Base-by-base conservation (phyloP, 2,113 vertebrate species). In the Cephalopholis sonnerati region DNA sequence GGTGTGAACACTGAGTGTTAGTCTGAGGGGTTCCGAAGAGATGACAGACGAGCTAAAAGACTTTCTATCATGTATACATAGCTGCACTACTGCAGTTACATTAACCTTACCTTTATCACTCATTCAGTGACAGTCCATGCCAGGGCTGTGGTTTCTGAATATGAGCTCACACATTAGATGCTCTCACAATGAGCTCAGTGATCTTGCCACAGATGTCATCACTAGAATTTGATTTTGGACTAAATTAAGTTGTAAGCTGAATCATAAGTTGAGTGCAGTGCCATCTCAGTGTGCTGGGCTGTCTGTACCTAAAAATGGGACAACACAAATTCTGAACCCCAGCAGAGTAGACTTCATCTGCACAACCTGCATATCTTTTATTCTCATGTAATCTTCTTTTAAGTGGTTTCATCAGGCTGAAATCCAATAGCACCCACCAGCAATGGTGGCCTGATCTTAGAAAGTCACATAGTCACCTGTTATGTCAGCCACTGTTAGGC, bases 141-240 rank as follows among this genome's bases (percentile, higher is more conserved):
- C 50, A 29, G 27, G 12, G 53, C 32, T 50, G 13, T 68, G 22
- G 22, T 59, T 59, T 10, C 13, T 71, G n/a, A 61, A 78, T 46
- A 6, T 46, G 32, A 66, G 22, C 11, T 36, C 27, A 29, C 20
- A 36, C 6, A 15, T 1, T 57, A 25, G n/a, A 57, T n/a, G 20
- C 10, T 57, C 55, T 79, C 10, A 54, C 57, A 69, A 74, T 82
- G 76, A 80, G 84, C 64, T 86, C 83, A 81, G 51, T 48, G 55
- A 24, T 82, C 58, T 20, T 53, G 4, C n/a, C 59, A 44, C 74
- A 85, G 79, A 85, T 83, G 79, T 74, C 18, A 0, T 8, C 50
- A 16, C 27, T 79, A n/a, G 77, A 81, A 91, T 86, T 81, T 27
- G 41, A 81, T 92, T 80, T 25, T 68, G 74, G 74, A 55, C 9